Evolutionary conservation across 2,888 invertebrate species (phyloP).

Genomic region (Drosophila gaucha): DNA sequence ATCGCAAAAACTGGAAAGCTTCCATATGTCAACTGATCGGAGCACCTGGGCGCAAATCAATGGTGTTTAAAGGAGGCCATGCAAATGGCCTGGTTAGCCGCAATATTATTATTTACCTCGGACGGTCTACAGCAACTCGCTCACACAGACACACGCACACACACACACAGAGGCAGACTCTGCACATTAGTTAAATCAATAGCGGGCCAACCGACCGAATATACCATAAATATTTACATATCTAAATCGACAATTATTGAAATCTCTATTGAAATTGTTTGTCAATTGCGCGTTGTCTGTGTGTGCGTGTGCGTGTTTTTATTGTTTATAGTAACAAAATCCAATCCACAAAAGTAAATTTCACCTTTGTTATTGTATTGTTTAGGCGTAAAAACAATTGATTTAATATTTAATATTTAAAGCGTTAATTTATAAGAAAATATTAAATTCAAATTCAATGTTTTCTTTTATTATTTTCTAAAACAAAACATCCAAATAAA

Average conservation of each 20-base stretch:
- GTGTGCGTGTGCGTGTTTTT: slow-evolving; percentile 19
- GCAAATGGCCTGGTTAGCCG: slow-evolving; percentile 37
- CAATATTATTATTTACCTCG: slow-evolving; percentile 48
- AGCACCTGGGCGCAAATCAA: slow-evolving; percentile 46
- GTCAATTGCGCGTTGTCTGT: slow-evolving; percentile 42
- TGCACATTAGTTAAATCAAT: slow-evolving; percentile 77
- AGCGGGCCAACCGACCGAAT: slow-evolving; percentile 51
- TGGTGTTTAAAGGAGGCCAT: slow-evolving; percentile 6
- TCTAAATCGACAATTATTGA: slow-evolving; percentile 82
- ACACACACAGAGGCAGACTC: slow-evolving; percentile 7
- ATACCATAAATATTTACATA: slow-evolving; percentile 80
- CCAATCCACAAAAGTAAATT: slow-evolving; percentile 35
- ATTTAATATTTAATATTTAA: slow-evolving; percentile 23
- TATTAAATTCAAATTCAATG: neutral
- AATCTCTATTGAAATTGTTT: slow-evolving; percentile 81
- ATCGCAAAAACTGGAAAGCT: slow-evolving; percentile 7
- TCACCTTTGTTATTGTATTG: slow-evolving; percentile 20
- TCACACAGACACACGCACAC: too few relatives aligned
- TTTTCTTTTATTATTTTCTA: neutral
- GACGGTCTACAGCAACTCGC: neutral
- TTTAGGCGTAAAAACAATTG: slow-evolving; percentile 23
- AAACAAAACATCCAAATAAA: slow-evolving; percentile 9
- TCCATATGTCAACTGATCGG: slow-evolving; percentile 9
- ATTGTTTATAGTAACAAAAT: slow-evolving; percentile 35
- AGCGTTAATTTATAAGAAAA: neutral